phyloP scores from a whole-genome alignment of 2,888 invertebrate species.

The Aphodius sticticus region DNA sequence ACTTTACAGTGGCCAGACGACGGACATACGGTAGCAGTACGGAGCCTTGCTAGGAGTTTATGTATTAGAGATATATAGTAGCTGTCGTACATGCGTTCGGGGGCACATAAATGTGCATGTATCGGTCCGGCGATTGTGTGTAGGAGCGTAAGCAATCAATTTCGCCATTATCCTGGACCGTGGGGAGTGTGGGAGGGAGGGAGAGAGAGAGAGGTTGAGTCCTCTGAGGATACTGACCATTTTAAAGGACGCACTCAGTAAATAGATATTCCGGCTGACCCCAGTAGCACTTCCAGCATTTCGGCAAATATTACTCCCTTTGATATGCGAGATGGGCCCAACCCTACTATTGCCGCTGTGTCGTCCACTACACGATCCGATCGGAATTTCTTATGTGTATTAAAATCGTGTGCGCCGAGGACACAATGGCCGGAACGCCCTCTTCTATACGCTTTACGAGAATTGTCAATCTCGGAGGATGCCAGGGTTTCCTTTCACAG shows the following conservation, averaged over 20 bases:
- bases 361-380: constrained; percentile 50
- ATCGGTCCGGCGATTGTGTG: constrained; percentile 55
- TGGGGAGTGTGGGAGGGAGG: not conserved
- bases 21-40: not conserved
- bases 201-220: constrained; percentile 44
- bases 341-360: constrained; percentile 28
- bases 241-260: constrained; percentile 59
- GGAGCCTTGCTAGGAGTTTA: not conserved
- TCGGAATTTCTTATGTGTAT: constrained; percentile 54
- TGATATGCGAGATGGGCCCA: constrained; percentile 57
- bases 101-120: constrained; percentile 50
- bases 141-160: constrained; percentile 60
- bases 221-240: constrained; percentile 59
- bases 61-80: not conserved
- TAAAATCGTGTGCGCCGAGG: constrained; percentile 41
- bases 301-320: constrained; percentile 61
- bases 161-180: constrained; percentile 56
- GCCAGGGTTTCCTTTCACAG: not conserved
- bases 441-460: not conserved
- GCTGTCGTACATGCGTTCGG: constrained; percentile 40
- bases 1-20: not conserved
- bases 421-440: constrained; percentile 7
- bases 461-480: not conserved
- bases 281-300: constrained; percentile 39
- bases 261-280: constrained; percentile 58